Percentiles rank a stretch among this genome's conserved stretches.
These are phyloP conservation scores for Nesoenas mayeri DNA, from an alignment of 2,113 vertebrate genomes.

Conservation along the genomic window DNA sequence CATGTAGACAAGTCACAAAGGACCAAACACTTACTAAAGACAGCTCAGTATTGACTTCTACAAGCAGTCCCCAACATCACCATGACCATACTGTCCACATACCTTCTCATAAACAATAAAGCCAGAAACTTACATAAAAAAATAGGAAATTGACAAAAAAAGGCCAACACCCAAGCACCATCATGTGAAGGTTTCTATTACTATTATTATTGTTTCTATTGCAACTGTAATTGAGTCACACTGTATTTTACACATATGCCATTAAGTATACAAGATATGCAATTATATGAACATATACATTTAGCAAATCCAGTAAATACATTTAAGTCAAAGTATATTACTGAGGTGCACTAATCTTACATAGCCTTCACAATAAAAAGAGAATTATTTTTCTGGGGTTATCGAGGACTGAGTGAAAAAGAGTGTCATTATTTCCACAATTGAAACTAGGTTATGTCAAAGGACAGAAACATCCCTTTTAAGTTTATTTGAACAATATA, in stretches of 20 bases:
- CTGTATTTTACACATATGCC: neutral
- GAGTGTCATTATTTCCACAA: neutral
- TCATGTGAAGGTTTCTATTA: neutral
- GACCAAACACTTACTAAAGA: neutral
- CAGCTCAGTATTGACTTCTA: neutral
- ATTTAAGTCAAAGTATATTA: neutral
- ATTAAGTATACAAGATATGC: neutral
- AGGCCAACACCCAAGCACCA: neutral
- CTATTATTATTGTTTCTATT: slow-evolving; percentile 5
- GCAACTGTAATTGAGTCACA: neutral
- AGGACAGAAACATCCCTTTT: neutral
- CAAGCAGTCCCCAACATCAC: neutral
- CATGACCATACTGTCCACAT: neutral
- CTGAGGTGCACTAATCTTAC: neutral
- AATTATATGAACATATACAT: neutral
- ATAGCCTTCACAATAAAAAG: neutral
- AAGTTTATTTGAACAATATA: neutral
- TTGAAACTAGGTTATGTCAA: neutral
- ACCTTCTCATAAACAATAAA: neutral
- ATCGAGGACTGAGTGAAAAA: neutral
- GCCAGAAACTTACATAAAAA: neutral
- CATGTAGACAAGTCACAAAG: neutral
- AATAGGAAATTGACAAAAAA: neutral
- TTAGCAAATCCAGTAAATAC: neutral
- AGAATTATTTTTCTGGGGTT: neutral